phyloP scores from a whole-genome alignment of 2,113 vertebrate genomes.

The Plecotus auritus region DNA sequence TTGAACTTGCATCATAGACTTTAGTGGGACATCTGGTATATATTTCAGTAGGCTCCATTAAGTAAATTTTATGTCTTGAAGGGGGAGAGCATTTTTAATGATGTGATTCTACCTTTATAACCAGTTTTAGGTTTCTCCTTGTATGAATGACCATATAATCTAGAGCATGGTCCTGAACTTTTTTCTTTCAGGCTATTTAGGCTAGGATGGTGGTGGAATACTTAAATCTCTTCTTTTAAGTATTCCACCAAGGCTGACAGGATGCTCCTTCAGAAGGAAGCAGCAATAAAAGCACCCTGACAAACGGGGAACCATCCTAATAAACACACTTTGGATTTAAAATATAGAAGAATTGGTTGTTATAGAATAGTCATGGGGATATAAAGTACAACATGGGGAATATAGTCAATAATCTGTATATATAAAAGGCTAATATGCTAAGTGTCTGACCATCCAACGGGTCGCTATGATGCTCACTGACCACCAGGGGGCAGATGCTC shows the following conservation, averaged over 20 bases:
- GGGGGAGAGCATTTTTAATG: background rate
- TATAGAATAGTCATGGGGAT: no score
- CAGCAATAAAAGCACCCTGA: no score
- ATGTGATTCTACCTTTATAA: background rate
- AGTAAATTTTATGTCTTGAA: constrained; percentile 64
- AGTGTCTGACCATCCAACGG: no score
- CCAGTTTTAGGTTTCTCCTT: constrained; percentile 30
- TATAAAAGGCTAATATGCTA: no score
- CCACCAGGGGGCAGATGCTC: no score
- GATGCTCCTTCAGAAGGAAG: no score
- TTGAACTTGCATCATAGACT: constrained; percentile 66
- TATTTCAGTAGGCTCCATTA: constrained; percentile 74
- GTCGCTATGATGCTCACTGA: no score
- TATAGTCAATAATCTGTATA: no score
- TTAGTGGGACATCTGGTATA: constrained; percentile 79
- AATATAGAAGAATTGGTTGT: no score
- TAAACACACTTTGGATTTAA: no score
- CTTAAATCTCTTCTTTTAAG: background rate
- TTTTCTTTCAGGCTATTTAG: background rate
- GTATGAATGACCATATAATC: background rate
- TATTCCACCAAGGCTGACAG: background rate
- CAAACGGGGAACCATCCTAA: no score
- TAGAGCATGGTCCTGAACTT: background rate
- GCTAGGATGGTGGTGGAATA: background rate
- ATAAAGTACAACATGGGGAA: no score